Percentiles rank a stretch among this genome's conserved stretches.
These are phyloP conservation scores for Podarcis cretensis DNA, from an alignment of 2,113 vertebrate species.

Conservation along the genomic window DNA sequence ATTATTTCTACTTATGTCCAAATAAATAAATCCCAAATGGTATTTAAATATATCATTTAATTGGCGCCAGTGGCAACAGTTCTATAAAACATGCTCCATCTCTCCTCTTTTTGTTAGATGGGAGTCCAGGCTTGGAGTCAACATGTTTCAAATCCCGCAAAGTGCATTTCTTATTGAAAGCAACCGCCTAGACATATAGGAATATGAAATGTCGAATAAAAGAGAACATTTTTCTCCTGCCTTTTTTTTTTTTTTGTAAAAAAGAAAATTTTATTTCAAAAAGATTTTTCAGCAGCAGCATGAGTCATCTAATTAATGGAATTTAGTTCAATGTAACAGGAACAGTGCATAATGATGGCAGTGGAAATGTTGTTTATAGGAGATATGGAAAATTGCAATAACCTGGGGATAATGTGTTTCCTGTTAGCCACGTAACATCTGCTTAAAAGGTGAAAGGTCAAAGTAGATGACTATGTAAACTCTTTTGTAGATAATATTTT, in stretches of 20 bases:
- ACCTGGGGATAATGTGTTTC: slow-evolving; percentile 10
- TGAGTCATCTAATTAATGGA: rapidly evolving
- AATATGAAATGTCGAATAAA: slow-evolving; percentile 9
- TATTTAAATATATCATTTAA: slow-evolving; percentile 42
- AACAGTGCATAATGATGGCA: neutral
- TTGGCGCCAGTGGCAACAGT: slow-evolving; percentile 32
- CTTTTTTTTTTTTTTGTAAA: neutral
- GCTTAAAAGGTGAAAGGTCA: slow-evolving; percentile 14
- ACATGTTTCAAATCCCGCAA: slow-evolving; percentile 9
- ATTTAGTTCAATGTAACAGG: neutral
- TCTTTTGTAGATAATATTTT: neutral
- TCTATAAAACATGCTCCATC: neutral
- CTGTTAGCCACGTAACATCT: no score
- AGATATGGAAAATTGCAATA: neutral
- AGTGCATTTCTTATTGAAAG: slow-evolving; percentile 22
- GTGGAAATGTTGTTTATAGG: neutral
- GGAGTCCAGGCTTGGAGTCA: slow-evolving; percentile 11
- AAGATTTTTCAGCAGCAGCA: neutral
- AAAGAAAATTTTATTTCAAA: neutral
- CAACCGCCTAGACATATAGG: slow-evolving; percentile 14
- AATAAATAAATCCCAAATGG: slow-evolving; percentile 45
- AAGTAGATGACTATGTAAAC: slow-evolving; percentile 12
- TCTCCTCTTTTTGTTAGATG: slow-evolving; percentile 1
- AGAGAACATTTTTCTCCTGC: neutral
- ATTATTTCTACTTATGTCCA: slow-evolving; percentile 41